A percentile compares a stretch with the other conserved stretches of the same genome.
Evolutionary conservation across 92 coral and sea anemone genomes (phyloP).

Genomic region (Paragorgia papillata): DNA sequence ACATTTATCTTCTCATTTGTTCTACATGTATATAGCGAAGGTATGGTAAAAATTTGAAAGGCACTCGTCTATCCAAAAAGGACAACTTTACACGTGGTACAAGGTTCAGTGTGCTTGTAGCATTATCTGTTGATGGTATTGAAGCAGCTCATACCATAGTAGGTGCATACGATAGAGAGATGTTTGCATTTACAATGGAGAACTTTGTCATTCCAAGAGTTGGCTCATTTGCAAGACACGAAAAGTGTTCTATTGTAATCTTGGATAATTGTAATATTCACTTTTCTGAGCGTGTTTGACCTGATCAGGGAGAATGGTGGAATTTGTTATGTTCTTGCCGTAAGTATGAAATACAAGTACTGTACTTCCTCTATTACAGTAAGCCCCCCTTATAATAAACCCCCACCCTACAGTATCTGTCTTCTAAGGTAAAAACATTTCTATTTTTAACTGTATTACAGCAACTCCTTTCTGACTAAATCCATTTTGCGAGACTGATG

Average conservation of each 20-base stretch:
- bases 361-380: no score
- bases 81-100: slow-evolving; percentile 61
- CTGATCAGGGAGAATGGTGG: slow-evolving; percentile 53
- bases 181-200: slow-evolving; percentile 54
- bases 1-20: no score
- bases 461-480: no score
- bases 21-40: slow-evolving; percentile 24
- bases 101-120: slow-evolving; percentile 57
- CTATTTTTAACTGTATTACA: no score
- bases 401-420: no score
- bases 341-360: no score
- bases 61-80: slow-evolving; percentile 35
- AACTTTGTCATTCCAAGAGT: slow-evolving; percentile 54
- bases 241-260: slow-evolving; percentile 56
- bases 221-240: slow-evolving; percentile 58
- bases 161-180: slow-evolving; percentile 50
- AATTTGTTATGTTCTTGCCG: slow-evolving; percentile 58
- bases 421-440: no score
- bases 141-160: slow-evolving; percentile 52
- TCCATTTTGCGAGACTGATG: no score
- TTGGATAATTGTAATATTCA: slow-evolving; percentile 63
- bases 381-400: no score
- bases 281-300: slow-evolving; percentile 35
- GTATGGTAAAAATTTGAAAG: slow-evolving; percentile 51
- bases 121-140: slow-evolving; percentile 47